phyloP scores from a whole-genome alignment of 2,888 invertebrate species.

The Lasioglossum zephyrum region DNA sequence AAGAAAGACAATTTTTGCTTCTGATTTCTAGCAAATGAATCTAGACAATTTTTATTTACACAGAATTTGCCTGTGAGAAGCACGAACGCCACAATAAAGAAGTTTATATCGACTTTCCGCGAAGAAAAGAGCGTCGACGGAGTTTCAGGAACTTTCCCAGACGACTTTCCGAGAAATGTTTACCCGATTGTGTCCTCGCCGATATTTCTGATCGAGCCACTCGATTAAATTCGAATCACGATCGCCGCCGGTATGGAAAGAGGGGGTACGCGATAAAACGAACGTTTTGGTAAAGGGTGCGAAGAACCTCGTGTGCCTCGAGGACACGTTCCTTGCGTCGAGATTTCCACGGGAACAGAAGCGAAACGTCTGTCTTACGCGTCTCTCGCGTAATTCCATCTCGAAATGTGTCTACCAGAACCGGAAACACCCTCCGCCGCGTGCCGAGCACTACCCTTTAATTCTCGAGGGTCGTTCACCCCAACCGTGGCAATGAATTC shows the following conservation, averaged over 20 bases:
- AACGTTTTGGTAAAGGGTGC: conserved; percentile 49
- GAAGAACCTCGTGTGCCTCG: conserved; percentile 35
- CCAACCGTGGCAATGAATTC: conserved; percentile 4
- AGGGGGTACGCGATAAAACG: conserved; percentile 26
- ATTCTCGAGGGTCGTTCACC: conserved; percentile 10
- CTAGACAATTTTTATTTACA: neutral
- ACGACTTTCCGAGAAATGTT: conserved; percentile 25
- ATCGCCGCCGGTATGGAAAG: conserved; percentile 10
- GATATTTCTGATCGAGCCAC: conserved; percentile 27
- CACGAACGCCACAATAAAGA: neutral
- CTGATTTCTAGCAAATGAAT: no score
- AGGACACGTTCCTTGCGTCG: neutral
- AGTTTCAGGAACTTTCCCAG: neutral
- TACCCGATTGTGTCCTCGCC: conserved; percentile 19
- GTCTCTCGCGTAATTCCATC: neutral
- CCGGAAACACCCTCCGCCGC: conserved; percentile 12
- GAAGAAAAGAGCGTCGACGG: neutral
- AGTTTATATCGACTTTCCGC: neutral
- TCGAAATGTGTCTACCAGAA: neutral
- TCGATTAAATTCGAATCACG: conserved; percentile 50
- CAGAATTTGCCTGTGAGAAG: neutral
- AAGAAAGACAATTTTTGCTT: no score
- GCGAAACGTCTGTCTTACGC: neutral
- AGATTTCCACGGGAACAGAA: neutral
- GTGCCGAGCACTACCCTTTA: neutral